Conservation (phyloP, 2,888 invertebrate species). For the Dastarcus helophoroides region DNA sequence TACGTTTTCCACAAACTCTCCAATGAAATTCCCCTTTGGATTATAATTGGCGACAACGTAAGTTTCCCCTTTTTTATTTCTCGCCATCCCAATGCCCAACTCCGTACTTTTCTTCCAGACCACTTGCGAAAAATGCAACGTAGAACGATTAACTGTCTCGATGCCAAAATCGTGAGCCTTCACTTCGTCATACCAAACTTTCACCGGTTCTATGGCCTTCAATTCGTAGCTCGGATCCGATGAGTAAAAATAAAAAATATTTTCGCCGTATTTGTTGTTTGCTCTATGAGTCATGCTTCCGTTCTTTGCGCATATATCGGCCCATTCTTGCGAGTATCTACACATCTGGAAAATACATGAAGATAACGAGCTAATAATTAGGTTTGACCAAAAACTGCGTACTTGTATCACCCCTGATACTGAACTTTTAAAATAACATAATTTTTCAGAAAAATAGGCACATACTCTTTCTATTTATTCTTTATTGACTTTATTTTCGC, state of each 20-base stretch:
- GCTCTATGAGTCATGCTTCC: slow-evolving; percentile 55
- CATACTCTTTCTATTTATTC: too few relatives aligned
- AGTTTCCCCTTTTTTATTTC: slow-evolving; percentile 62
- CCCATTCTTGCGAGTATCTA: slow-evolving; percentile 58
- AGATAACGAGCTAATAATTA: neutral
- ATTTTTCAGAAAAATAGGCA: too few relatives aligned
- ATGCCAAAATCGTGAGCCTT: slow-evolving; percentile 41
- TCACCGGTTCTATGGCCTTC: slow-evolving; percentile 43
- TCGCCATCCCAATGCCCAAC: slow-evolving; percentile 60
- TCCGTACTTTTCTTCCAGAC: slow-evolving; percentile 59
- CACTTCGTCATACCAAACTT: slow-evolving; percentile 49
- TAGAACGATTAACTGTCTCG: slow-evolving; percentile 41
- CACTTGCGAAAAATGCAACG: slow-evolving; percentile 45
- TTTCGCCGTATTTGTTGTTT: slow-evolving; percentile 51
- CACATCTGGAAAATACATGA: slow-evolving; percentile 39
- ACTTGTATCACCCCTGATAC: too few relatives aligned
- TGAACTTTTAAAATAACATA: too few relatives aligned
- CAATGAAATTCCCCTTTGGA: slow-evolving; percentile 71
- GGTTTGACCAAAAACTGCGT: too few relatives aligned
- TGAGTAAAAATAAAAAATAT: slow-evolving; percentile 46
- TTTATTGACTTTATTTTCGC: too few relatives aligned
- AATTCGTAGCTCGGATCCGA: slow-evolving; percentile 42
- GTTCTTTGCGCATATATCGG: slow-evolving; percentile 51
- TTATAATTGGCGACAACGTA: slow-evolving; percentile 78
- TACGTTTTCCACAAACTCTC: slow-evolving; percentile 58